Evolutionary conservation across 2,888 invertebrate genomes (phyloP).

Genomic region (Hypomecis atomaria): DNA sequence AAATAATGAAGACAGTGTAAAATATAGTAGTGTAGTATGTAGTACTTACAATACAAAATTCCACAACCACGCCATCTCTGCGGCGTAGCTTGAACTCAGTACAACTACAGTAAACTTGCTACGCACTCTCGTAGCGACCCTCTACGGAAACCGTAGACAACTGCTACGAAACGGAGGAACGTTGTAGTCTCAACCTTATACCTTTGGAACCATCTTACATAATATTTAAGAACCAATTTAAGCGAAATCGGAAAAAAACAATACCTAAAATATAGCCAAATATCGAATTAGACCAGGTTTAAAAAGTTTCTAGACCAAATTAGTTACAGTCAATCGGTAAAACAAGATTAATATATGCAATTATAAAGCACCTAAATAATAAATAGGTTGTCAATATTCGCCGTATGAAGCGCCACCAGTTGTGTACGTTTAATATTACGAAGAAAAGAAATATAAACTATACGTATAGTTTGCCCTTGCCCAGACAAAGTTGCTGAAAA

Average conservation of each 20-base stretch:
- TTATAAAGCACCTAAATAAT: too few species aligned
- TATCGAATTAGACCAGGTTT: background rate
- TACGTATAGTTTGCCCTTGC: background rate
- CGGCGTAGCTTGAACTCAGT: conserved; percentile 38
- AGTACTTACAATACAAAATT: background rate
- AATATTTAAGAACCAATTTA: background rate
- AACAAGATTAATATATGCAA: too few species aligned
- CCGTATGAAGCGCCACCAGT: conserved; percentile 9
- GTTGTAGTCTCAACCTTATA: conserved; percentile 5
- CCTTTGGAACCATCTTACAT: background rate
- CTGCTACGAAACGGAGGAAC: conserved; percentile 19
- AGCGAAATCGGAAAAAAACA: too few species aligned
- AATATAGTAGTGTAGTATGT: too few species aligned
- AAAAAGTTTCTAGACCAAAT: too few species aligned
- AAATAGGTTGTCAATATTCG: background rate
- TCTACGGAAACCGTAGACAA: conserved; percentile 43
- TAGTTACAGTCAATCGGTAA: too few species aligned
- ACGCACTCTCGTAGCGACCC: conserved; percentile 44
- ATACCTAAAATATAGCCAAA: too few species aligned
- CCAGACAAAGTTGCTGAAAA: background rate
- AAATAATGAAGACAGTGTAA: too few species aligned
- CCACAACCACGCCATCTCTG: conserved; percentile 42
- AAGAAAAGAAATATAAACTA: background rate
- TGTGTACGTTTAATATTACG: background rate
- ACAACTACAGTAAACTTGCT: conserved; percentile 33